Evolutionary conservation across 2,888 invertebrate species (phyloP).

Genomic region (Eustalomyia histrio): DNA sequence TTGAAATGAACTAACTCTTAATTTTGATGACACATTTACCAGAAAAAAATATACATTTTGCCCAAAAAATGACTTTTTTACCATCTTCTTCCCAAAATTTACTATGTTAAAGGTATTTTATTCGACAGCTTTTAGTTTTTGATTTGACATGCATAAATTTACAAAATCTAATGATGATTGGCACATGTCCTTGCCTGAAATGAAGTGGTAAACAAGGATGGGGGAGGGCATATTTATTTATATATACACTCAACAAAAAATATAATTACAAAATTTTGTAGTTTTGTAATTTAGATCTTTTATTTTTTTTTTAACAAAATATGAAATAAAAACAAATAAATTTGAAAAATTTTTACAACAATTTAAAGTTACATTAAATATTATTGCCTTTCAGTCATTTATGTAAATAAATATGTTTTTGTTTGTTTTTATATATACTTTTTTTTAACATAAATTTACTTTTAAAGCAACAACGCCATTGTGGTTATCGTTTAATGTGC

Average conservation of each 20-base stretch:
- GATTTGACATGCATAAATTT: constrained; percentile 25
- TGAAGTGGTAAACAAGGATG: not conserved
- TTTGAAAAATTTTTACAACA: not conserved
- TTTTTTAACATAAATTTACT: constrained; percentile 33
- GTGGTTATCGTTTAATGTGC: constrained; percentile 65
- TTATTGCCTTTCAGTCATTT: not conserved
- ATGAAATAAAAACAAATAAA: constrained; percentile 1
- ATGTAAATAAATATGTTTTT: not conserved
- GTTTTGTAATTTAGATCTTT: constrained; percentile 40
- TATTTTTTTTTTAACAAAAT: not conserved
- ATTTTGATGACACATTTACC: constrained; percentile 50
- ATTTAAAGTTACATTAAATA: not conserved
- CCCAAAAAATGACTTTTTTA: constrained; percentile 18
- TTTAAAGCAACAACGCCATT: constrained; percentile 63
- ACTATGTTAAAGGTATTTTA: constrained; percentile 26
- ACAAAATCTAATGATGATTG: constrained; percentile 57
- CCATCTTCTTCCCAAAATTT: constrained; percentile 7
- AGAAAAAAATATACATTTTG: constrained; percentile 21
- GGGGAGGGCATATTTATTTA: not conserved
- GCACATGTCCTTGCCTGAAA: constrained; percentile 53
- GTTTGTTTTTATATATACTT: constrained; percentile 26
- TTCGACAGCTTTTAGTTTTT: constrained; percentile 57
- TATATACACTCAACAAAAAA: no score
- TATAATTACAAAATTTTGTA: constrained; percentile 22
- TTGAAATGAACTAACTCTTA: constrained; percentile 44